These are phyloP conservation scores for Drosophila asahinai DNA, from an alignment of 1,140 invertebrate genomes.

Conservation along the genomic window DNA sequence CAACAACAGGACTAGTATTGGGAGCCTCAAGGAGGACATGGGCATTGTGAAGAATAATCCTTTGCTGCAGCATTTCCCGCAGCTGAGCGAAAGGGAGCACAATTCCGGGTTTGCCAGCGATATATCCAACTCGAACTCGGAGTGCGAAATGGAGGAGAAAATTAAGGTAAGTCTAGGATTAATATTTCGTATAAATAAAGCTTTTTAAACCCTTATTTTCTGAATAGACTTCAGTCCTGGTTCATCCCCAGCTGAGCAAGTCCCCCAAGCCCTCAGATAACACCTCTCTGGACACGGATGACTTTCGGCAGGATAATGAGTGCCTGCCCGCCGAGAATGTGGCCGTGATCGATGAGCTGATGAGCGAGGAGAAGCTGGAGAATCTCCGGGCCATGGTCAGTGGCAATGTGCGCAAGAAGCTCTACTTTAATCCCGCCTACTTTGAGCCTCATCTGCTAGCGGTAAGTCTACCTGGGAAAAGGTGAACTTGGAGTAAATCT, in stretches of 20 bases:
- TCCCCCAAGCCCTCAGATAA: conserved; percentile 54
- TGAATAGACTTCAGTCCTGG: conserved; percentile 88
- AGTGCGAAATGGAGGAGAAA: conserved; percentile 83
- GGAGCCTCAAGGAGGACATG: conserved; percentile 79
- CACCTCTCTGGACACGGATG: conserved; percentile 42
- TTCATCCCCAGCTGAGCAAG: conserved; percentile 87
- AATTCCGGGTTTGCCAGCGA: conserved; percentile 85
- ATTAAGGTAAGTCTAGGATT: conserved; percentile 52
- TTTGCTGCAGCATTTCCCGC: conserved; percentile 88
- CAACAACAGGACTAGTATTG: conserved; percentile 63
- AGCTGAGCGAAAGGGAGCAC: conserved; percentile 85
- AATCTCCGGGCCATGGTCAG: conserved; percentile 88
- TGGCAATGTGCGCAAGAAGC: conserved; percentile 89
- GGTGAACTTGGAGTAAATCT: too few species aligned
- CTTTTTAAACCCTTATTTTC: too few species aligned
- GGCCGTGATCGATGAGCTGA: conserved; percentile 92
- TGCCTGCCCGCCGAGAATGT: conserved; percentile 92
- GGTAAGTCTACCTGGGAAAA: too few species aligned
- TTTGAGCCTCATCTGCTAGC: conserved; percentile 93
- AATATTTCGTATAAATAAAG: too few species aligned
- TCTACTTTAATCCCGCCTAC: conserved; percentile 95
- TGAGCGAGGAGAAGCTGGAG: conserved; percentile 88
- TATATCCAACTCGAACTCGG: conserved; percentile 84
- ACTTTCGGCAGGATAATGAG: conserved; percentile 86
- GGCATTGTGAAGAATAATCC: conserved; percentile 92